Base-by-base conservation (phyloP, 2,113 vertebrate species). In the Centrocercus urophasianus region DNA sequence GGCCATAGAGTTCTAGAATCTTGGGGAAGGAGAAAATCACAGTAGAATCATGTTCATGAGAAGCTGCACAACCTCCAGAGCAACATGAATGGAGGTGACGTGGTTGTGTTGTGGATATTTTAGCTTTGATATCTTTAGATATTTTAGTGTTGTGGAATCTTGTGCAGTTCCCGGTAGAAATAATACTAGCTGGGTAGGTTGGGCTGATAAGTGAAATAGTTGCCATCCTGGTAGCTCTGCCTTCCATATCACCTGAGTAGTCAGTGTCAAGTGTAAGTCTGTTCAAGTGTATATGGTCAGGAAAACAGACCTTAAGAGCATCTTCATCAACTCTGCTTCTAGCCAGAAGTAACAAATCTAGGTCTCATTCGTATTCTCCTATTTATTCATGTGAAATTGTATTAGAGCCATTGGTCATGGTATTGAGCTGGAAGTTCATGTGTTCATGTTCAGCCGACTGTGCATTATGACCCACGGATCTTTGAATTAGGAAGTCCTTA, bases 1-100 rank as follows among this genome's bases (percentile, higher is more conserved):
- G 59, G 5, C 63, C n/a, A 10, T 27, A 32, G 42, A 7, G 1
- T 60, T 3, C 30, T 48, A 15, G n/a, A 16, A 54, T 69, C 32
- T 69, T 2, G 0, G 25, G 0, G 2, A 67, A 59, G 30, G 30
- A 8, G 1, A 36, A 64, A 59, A 67, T 4, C 25, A 15, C 48
- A 72, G 3, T 22, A 65, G 66, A 42, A 47, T 1, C 0, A 1
- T 36, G 10, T 34, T 79, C 11, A 30, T 20, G 20, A n/a, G 42
- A 85, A 91, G 36, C 38, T 21, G 13, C 32, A 42, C 47, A 72
- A 32, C 3, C 6, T 88, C 22, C 79, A 43, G 25, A 47, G 9
- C 22, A 57, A 4, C 22, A 13, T 50, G 42, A 2, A 7, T 75
- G 32, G 3, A 78, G 43, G 32, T n/a, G 47, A 47, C 21, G 4